Conservation (phyloP, 2,797 vertebrate species). For the Dendrocincla tyrannina region DNA sequence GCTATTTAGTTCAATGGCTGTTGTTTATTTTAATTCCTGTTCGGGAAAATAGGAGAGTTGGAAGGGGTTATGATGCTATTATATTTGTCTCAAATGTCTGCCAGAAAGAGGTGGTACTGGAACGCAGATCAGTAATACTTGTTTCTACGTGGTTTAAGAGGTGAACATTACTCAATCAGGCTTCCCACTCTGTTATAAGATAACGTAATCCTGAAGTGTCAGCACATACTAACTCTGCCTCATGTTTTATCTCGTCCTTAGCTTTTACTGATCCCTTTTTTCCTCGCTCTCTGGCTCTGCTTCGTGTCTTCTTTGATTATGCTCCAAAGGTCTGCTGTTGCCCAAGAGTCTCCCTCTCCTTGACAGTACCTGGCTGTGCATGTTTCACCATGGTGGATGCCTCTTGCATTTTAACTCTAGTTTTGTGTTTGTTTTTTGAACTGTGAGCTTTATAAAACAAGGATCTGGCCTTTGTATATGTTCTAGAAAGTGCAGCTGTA, state of each 20-base stretch:
- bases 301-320: not conserved
- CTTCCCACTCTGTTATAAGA: not conserved
- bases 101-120: not conserved
- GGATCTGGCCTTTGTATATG: not conserved
- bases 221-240: constrained; percentile 3
- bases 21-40: not conserved
- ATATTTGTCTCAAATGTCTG: not conserved
- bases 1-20: not conserved
- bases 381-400: not conserved
- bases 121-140: not conserved
- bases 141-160: not conserved
- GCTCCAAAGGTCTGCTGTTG: not conserved
- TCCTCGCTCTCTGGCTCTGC: not conserved
- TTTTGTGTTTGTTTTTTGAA: not conserved
- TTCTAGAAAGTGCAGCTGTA: not conserved
- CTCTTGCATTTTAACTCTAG: not conserved
- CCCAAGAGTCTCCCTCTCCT: not conserved
- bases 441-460: not conserved
- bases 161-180: not conserved
- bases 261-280: constrained; percentile 5
- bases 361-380: accelerated
- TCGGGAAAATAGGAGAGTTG: not conserved
- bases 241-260: not conserved
- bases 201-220: constrained; percentile 12
- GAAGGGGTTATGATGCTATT: not conserved